A percentile compares a stretch with the other conserved stretches of the same genome.
Evolutionary conservation across 1,140 invertebrate genomes (phyloP).

Genomic region (Conopomorpha cramerella): DNA sequence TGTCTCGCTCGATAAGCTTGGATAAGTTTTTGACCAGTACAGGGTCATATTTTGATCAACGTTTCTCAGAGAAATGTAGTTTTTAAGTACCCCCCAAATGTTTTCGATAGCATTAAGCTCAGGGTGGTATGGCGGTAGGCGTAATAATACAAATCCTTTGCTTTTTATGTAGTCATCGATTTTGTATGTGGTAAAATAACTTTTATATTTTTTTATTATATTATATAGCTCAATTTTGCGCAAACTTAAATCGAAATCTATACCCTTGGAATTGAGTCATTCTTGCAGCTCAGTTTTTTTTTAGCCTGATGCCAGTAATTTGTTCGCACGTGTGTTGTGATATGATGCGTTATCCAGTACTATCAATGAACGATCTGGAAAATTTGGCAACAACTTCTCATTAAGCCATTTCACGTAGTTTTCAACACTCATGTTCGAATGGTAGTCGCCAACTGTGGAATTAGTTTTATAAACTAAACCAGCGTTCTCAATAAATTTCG

Average conservation of each 20-base stretch:
- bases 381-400: too few species aligned
- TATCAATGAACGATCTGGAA: conserved; percentile 8
- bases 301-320: conserved; percentile 4
- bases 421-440: too few species aligned
- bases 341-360: too few species aligned
- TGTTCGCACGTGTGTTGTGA: conserved; percentile 3
- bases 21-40: conserved; percentile 4
- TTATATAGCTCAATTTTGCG: conserved; percentile 3
- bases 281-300: conserved; percentile 7
- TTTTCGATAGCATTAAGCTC: too few species aligned
- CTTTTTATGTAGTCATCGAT: conserved; percentile 4
- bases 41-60: conserved; percentile 6
- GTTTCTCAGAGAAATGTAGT: too few species aligned
- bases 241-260: conserved; percentile 4
- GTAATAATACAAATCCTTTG: conserved; percentile 11
- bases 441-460: too few species aligned
- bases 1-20: conserved; percentile 6
- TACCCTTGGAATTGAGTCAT: conserved; percentile 6
- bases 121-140: too few species aligned
- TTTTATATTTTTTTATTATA: conserved; percentile 9
- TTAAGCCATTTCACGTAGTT: too few species aligned
- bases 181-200: conserved; percentile 6
- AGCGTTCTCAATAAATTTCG: too few species aligned
- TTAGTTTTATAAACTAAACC: too few species aligned
- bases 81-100: too few species aligned